phyloP scores from a whole-genome alignment of 2,797 vertebrate species.

The Petrocephalus schoutedeni region DNA sequence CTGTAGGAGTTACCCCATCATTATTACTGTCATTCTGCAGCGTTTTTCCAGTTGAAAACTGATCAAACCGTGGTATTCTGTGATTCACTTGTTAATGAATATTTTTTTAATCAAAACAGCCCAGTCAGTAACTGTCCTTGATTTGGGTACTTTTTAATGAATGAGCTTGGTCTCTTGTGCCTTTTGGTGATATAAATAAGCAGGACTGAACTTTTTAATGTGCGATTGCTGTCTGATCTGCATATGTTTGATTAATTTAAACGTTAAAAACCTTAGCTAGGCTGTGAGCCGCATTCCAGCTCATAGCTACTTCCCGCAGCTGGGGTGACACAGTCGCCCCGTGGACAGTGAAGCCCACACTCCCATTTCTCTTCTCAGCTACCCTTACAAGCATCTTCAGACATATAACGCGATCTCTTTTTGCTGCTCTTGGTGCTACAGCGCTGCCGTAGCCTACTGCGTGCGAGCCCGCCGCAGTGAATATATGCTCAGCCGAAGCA shows the following conservation, averaged over 20 bases:
- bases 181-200: not conserved
- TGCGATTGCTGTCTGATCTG: not conserved
- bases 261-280: not conserved
- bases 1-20: not conserved
- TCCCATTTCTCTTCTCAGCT: not conserved
- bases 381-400: not conserved
- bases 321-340: not conserved
- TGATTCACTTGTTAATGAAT: not conserved
- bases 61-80: not conserved
- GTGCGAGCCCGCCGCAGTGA: not conserved
- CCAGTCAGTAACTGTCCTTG: conserved; percentile 1
- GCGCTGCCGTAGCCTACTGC: not conserved
- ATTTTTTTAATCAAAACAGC: not conserved
- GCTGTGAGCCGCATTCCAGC: not conserved
- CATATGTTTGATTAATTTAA: not conserved
- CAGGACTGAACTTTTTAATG: not conserved
- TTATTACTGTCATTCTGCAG: not conserved
- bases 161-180: not conserved
- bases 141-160: not conserved
- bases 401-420: not conserved
- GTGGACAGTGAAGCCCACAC: not conserved
- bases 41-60: not conserved
- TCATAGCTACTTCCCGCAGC: not conserved
- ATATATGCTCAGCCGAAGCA: not conserved
- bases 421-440: not conserved